Evolutionary conservation across 2,113 vertebrate species (phyloP).

Genomic region (Alligator sinensis): DNA sequence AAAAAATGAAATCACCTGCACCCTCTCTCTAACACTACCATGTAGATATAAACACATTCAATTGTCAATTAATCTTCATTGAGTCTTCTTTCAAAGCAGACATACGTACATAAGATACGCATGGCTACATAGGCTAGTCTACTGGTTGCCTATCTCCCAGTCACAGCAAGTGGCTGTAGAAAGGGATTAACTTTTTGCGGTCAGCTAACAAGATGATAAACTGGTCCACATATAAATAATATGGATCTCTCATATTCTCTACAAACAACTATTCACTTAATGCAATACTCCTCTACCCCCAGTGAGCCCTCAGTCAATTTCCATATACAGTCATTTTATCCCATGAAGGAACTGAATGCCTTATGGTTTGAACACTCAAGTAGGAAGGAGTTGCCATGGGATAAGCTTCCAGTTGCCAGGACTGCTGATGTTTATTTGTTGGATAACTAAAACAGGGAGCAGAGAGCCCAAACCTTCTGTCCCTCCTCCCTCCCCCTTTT

Average conservation of each 20-base stretch:
- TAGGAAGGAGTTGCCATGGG: too few species aligned
- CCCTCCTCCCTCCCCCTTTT: too few species aligned
- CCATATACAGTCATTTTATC: too few species aligned
- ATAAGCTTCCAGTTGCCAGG: too few species aligned
- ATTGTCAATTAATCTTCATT: not conserved
- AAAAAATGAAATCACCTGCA: not conserved
- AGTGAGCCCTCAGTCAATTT: not conserved
- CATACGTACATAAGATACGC: not conserved
- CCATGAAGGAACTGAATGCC: too few species aligned
- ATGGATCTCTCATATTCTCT: not conserved
- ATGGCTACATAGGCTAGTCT: not conserved
- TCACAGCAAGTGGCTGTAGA: not conserved
- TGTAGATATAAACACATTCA: not conserved
- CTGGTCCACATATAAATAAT: not conserved
- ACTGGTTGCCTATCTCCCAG: not conserved
- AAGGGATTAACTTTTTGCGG: not conserved
- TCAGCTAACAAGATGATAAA: not conserved
- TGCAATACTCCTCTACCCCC: rapidly evolving
- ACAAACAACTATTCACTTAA: not conserved
- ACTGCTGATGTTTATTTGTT: too few species aligned
- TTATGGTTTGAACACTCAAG: too few species aligned
- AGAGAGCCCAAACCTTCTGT: too few species aligned
- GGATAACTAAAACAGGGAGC: too few species aligned
- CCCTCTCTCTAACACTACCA: not conserved
- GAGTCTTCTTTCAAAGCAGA: not conserved